Conservation (phyloP, 2,797 vertebrate species). For the Margarornis squamiger region DNA sequence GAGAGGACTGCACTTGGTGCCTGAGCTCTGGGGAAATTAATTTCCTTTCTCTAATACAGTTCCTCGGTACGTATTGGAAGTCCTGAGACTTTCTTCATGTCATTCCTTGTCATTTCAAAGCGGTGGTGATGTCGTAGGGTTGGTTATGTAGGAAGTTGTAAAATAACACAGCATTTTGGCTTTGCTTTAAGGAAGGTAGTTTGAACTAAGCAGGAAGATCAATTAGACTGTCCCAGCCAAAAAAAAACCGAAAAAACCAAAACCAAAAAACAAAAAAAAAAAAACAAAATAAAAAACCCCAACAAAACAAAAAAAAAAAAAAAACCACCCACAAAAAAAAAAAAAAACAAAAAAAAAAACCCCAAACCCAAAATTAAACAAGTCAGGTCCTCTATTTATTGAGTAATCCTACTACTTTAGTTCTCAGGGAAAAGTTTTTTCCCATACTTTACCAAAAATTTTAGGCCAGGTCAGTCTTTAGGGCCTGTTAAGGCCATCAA, state of each 20-base stretch:
- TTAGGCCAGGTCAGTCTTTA: neutral
- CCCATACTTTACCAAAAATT: neutral
- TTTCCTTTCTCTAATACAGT: neutral
- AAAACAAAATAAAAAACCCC: too few species aligned
- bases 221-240: neutral
- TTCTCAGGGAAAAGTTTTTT: neutral
- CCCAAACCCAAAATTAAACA: too few species aligned
- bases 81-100: neutral
- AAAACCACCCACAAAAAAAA: too few species aligned
- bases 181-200: neutral
- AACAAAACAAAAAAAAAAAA: too few species aligned
- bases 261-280: too few species aligned
- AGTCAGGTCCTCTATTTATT: neutral
- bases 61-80: neutral
- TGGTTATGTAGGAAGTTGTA: neutral
- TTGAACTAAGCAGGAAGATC: neutral
- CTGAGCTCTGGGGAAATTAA: neutral
- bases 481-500: neutral
- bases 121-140: neutral
- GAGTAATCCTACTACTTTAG: neutral
- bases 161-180: neutral
- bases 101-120: neutral
- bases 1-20: neutral
- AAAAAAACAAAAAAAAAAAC: too few species aligned
- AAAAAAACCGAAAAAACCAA: neutral